Base-by-base conservation (phyloP, 1,140 invertebrate genomes). In the Bombus soroeensis region DNA sequence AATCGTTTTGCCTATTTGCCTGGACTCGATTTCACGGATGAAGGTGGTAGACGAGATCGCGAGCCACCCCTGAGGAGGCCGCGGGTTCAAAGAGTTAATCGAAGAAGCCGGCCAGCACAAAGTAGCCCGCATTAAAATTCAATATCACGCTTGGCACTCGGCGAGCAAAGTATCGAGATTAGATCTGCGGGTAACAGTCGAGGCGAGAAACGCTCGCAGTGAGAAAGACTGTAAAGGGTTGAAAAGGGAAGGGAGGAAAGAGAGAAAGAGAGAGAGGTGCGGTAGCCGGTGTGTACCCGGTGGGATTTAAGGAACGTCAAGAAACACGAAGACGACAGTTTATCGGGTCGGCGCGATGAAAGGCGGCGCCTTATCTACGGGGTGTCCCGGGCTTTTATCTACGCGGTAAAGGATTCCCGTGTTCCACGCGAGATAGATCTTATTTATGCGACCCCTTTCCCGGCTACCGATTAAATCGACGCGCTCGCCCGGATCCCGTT, bases 351-450 rank as follows among this genome's bases (percentile, higher is more conserved):
- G 94, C 90, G 90, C 92, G 93, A 94, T 94, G 93, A 94, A 94
- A 94, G 93, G 92, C 90, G 77, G 81, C 90, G 88, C 88, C 91
- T 94, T 94, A 93, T 94, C 92, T 92, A 89, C 91, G 77, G 89
- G 90, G 90, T 93, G 92, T 92, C 92, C 92, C 85, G 81, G 85
- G 82, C 87, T 88, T 94, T 92, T 94, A 94, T 93, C 93, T 93
- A 88, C 89, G 89, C 91, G 91, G 92, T 95, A 94, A 94, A 95
- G 94, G 94, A 95, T 95, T 95, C 94, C 88, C 94, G 91, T 95
- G 95, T 95, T 94, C 87, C 87, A 87, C 83, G 81, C 90, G 77
- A 92, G 92, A 93, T 93, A 93, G 92, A 95, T 94, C 94, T 95
- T 95, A 94, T 95, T 95, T 95, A 95, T 95, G 93, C 89, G 91